Conservation (phyloP, 2,797 vertebrate genomes). For the Thamnophis elegans region DNA sequence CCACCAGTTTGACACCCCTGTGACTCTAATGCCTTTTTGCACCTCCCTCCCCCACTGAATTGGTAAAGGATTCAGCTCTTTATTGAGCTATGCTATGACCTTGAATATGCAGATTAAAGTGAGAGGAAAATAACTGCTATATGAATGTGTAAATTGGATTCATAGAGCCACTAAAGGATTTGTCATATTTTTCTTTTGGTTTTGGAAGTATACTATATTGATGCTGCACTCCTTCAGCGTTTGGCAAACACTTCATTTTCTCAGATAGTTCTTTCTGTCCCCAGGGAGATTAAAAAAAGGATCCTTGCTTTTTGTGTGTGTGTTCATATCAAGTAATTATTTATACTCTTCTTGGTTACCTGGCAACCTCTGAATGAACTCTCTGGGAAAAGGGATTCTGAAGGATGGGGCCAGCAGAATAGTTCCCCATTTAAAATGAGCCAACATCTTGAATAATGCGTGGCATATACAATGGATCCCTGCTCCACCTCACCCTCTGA, state of each 20-base stretch:
- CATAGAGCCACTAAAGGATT: conserved; percentile 50
- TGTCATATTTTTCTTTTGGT: conserved; percentile 48
- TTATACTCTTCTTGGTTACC: conserved; percentile 64
- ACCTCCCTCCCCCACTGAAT: conserved; percentile 7
- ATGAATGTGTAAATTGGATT: conserved; percentile 62
- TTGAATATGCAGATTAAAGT: conserved; percentile 40
- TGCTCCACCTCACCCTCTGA: neutral
- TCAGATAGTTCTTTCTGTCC: conserved; percentile 52
- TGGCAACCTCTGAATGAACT: conserved; percentile 68
- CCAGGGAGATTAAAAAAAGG: conserved; percentile 9
- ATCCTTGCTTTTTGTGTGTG: conserved; percentile 38
- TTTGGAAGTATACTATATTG: conserved; percentile 5
- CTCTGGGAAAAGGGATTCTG: conserved; percentile 51
- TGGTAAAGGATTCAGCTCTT: conserved; percentile 29
- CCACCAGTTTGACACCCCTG: too few species aligned
- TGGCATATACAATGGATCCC: conserved; percentile 46
- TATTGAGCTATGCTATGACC: conserved; percentile 27
- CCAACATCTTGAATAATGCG: conserved; percentile 29
- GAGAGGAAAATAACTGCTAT: conserved; percentile 41
- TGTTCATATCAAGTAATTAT: conserved; percentile 48
- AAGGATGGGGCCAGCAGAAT: conserved; percentile 31
- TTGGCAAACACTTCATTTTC: conserved; percentile 54
- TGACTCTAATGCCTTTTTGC: neutral
- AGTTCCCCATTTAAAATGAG: conserved; percentile 51
- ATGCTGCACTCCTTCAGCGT: conserved; percentile 40